Conservation (phyloP, 2,113 vertebrate genomes). For the Sprattus sprattus region DNA sequence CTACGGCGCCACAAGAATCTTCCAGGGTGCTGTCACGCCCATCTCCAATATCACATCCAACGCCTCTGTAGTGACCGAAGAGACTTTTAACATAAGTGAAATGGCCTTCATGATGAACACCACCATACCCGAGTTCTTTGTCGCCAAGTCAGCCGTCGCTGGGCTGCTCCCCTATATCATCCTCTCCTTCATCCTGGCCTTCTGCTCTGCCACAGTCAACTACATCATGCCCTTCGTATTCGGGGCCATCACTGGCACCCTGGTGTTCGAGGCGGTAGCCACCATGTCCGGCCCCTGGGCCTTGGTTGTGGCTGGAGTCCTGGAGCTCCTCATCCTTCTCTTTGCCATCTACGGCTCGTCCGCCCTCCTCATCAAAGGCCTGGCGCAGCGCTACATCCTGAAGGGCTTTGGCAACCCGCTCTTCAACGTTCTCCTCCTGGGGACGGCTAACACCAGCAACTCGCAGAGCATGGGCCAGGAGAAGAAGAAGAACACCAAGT, state of each 20-base stretch:
- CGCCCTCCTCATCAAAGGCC: slow-evolving; percentile 79
- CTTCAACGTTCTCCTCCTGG: slow-evolving; percentile 83
- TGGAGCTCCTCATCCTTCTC: slow-evolving; percentile 77
- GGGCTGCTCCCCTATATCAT: slow-evolving; percentile 81
- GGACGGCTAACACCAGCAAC: slow-evolving; percentile 68
- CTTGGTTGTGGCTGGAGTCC: slow-evolving; percentile 72
- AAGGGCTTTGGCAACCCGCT: slow-evolving; percentile 85
- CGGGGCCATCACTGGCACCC: slow-evolving; percentile 76
- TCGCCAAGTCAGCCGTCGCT: slow-evolving; percentile 70
- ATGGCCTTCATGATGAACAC: slow-evolving; percentile 29
- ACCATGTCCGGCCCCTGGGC: slow-evolving; percentile 74
- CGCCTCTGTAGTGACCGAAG: background rate
- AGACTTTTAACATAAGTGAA: background rate
- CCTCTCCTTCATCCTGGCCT: slow-evolving; percentile 78
- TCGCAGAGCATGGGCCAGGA: slow-evolving; percentile 75
- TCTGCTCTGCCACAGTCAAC: slow-evolving; percentile 86
- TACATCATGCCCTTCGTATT: slow-evolving; percentile 90
- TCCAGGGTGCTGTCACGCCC: slow-evolving; percentile 54
- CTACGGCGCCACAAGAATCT: slow-evolving; percentile 79
- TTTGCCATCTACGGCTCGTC: slow-evolving; percentile 80
- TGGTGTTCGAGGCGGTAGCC: slow-evolving; percentile 79
- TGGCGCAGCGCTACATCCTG: slow-evolving; percentile 79
- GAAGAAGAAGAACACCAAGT: slow-evolving; percentile 88
- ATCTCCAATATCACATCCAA: background rate
- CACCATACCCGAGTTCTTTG: background rate